A percentile compares a stretch with the other conserved stretches of the same genome.
Conservation (phyloP, 2,888 invertebrate species). For the Caenorhabditis plicata region DNA sequence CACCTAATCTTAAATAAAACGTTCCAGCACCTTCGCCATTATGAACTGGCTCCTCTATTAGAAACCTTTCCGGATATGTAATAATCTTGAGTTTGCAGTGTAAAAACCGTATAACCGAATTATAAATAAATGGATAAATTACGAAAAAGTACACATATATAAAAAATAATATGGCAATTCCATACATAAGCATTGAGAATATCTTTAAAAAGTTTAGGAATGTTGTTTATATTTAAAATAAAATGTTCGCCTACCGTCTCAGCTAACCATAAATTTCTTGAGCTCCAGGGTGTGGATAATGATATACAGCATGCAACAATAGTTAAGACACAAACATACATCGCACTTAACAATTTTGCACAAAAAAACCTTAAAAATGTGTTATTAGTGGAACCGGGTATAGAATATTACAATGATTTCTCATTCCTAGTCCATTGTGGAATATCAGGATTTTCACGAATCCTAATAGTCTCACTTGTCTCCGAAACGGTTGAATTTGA, state of each 20-base stretch:
- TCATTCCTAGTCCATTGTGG: constrained; percentile 17
- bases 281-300: constrained; percentile 22
- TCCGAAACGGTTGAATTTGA: too few relatives aligned
- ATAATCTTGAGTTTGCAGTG: constrained; percentile 5
- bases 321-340: constrained; percentile 18
- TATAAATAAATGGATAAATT: constrained; percentile 49
- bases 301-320: constrained; percentile 15
- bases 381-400: too few relatives aligned
- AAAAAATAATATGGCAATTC: constrained; percentile 49
- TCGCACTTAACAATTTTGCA: constrained; percentile 9
- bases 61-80: constrained; percentile 22
- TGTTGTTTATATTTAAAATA: background rate
- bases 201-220: constrained; percentile 44
- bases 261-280: constrained; percentile 11
- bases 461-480: too few relatives aligned
- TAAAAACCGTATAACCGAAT: constrained; percentile 2
- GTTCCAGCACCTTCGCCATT: constrained; percentile 53
- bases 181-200: constrained; percentile 49
- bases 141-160: constrained; percentile 52
- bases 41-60: constrained; percentile 33
- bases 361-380: background rate
- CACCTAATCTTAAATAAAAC: constrained; percentile 53
- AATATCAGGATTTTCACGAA: too few relatives aligned
- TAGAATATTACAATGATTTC: constrained; percentile 2
- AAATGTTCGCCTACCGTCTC: constrained; percentile 6